Evolutionary conservation across 1,140 invertebrate species (phyloP).

Genomic region (Centruroides sculpturatus): DNA sequence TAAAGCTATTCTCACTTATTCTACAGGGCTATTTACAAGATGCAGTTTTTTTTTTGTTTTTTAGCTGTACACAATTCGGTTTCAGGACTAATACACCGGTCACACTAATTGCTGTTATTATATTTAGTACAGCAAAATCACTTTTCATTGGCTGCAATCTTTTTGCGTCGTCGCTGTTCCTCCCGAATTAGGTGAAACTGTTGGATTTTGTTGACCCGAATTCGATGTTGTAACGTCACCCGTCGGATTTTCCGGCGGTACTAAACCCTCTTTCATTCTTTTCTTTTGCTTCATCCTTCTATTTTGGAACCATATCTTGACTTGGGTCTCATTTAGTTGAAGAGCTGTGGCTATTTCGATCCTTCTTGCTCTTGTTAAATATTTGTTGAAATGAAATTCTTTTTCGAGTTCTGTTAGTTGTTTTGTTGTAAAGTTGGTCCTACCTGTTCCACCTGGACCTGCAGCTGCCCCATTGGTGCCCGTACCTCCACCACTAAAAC

Average conservation of each 20-base stretch:
- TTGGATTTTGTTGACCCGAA: too few relatives aligned
- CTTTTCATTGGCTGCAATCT: too few relatives aligned
- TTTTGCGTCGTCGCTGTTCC: too few relatives aligned
- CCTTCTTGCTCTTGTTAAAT: conserved; percentile 83
- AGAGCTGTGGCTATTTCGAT: conserved; percentile 95
- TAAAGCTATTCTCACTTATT: too few relatives aligned
- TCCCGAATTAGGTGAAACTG: too few relatives aligned
- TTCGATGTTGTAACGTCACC: too few relatives aligned
- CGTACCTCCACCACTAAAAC: conserved; percentile 2
- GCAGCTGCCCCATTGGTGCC: conserved; percentile 6
- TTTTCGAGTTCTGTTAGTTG: conserved; percentile 97
- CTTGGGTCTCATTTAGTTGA: conserved; percentile 92
- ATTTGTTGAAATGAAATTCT: conserved; percentile 99
- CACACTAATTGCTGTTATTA: too few relatives aligned
- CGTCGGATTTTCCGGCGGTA: conserved; percentile 3
- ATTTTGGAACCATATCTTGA: conserved; percentile 35
- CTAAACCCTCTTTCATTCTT: conserved; percentile 8
- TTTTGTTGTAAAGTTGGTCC: conserved; percentile 98
- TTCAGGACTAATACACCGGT: too few relatives aligned
- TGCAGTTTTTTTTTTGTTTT: too few relatives aligned
- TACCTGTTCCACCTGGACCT: conserved; percentile 37
- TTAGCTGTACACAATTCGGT: too few relatives aligned
- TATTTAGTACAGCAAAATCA: too few relatives aligned
- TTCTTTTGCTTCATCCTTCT: conserved; percentile 28
- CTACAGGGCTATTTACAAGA: too few relatives aligned